Percentiles rank a stretch among this genome's conserved stretches.
These are phyloP conservation scores for Vimba vimba DNA, from an alignment of 2,113 vertebrate species.

Conservation along the genomic window DNA sequence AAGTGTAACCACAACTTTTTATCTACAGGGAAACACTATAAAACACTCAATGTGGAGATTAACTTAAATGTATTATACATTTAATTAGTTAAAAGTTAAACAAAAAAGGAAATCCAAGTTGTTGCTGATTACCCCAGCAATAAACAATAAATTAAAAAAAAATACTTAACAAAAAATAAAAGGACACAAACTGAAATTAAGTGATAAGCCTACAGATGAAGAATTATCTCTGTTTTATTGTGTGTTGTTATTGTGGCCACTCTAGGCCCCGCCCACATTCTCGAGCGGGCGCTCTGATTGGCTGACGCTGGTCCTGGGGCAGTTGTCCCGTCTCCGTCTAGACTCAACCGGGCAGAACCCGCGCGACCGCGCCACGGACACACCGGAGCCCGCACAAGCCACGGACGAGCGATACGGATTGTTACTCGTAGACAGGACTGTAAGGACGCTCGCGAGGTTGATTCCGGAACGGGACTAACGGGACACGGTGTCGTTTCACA, in stretches of 20 bases:
- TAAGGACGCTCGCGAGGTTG: background rate
- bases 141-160: background rate
- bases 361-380: constrained; percentile 36
- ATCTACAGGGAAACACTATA: no score
- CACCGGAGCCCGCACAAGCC: background rate
- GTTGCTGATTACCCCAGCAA: background rate
- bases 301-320: constrained; percentile 42
- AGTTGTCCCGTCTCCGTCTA: constrained; percentile 53
- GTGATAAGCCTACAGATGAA: background rate
- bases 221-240: background rate
- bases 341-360: constrained; percentile 49
- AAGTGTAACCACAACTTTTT: no score
- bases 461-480: constrained; percentile 8
- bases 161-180: background rate
- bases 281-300: constrained; percentile 45
- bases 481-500: background rate
- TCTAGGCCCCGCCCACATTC: background rate
- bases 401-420: constrained; percentile 3
- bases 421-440: background rate
- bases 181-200: background rate
- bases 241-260: background rate
- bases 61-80: no score
- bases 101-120: background rate
- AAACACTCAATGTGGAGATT: no score
- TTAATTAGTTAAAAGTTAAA: background rate